phyloP scores from a whole-genome alignment of 1,140 invertebrate genomes.

The Melitaea cinxia region DNA sequence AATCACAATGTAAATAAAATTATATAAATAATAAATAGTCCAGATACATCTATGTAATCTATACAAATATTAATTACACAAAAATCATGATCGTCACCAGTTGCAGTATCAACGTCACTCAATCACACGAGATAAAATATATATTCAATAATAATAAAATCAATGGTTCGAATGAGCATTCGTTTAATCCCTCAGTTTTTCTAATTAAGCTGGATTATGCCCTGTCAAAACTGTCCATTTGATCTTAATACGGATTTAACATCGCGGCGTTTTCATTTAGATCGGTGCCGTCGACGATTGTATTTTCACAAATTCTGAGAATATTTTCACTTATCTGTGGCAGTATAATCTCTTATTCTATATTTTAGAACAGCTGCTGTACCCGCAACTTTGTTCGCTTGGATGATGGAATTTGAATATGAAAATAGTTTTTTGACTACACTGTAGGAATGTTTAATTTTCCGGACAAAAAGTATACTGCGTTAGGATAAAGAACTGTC shows the following conservation, averaged over 20 bases:
- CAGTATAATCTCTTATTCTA: not conserved
- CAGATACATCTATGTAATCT: too few relatives aligned
- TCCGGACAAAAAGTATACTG: not conserved
- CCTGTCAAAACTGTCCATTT: constrained; percentile 49
- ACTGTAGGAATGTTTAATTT: too few relatives aligned
- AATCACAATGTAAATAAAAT: too few relatives aligned
- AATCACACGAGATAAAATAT: not conserved
- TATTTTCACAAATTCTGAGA: not conserved
- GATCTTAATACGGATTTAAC: constrained; percentile 50
- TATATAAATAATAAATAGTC: too few relatives aligned
- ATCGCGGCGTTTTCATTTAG: constrained; percentile 41
- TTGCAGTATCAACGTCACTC: not conserved
- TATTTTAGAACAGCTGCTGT: not conserved
- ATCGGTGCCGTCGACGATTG: constrained; percentile 15
- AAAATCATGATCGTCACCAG: too few relatives aligned
- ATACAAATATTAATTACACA: too few relatives aligned
- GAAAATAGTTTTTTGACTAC: not conserved
- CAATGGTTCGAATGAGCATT: constrained; percentile 20
- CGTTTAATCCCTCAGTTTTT: constrained; percentile 27
- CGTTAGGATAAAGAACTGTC: too few relatives aligned
- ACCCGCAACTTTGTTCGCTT: not conserved
- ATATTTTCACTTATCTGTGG: not conserved
- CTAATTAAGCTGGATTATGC: constrained; percentile 55
- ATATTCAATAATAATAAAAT: not conserved
- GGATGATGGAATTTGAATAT: not conserved